These are phyloP conservation scores for Heliothis virescens DNA, from an alignment of 1,140 invertebrate species.

Conservation along the genomic window DNA sequence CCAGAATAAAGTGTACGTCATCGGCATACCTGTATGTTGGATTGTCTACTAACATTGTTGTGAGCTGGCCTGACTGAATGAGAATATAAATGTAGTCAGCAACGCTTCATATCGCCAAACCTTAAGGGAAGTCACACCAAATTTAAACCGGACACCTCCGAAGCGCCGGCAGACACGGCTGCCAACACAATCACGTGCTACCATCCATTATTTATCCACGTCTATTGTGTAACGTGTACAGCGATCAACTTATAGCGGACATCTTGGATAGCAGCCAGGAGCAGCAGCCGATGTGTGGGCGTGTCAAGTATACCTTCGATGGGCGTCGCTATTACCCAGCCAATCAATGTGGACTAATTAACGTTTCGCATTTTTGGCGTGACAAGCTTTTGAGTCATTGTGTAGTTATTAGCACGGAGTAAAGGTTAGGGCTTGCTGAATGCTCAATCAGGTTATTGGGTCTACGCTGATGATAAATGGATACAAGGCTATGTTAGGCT, in stretches of 20 bases:
- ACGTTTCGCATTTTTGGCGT: constrained; percentile 36
- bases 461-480: no score
- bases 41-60: no score
- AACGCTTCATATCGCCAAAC: neutral
- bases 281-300: constrained; percentile 36
- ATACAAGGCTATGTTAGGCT: no score
- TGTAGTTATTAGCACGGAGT: neutral
- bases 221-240: constrained; percentile 34
- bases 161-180: constrained; percentile 21
- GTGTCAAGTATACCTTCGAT: constrained; percentile 42
- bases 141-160: neutral
- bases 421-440: no score
- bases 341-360: constrained; percentile 53
- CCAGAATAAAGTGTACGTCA: no score
- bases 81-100: no score
- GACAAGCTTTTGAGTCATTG: constrained; percentile 7
- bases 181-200: constrained; percentile 3
- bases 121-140: neutral
- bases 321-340: constrained; percentile 40
- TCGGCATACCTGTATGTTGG: no score
- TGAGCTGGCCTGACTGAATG: no score
- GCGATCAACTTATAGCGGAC: neutral
- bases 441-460: no score
- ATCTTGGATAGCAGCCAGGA: constrained; percentile 29
- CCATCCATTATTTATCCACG: constrained; percentile 12